Base-by-base conservation (phyloP, 2,797 vertebrate genomes). In the Sebastolobus alascanus region DNA sequence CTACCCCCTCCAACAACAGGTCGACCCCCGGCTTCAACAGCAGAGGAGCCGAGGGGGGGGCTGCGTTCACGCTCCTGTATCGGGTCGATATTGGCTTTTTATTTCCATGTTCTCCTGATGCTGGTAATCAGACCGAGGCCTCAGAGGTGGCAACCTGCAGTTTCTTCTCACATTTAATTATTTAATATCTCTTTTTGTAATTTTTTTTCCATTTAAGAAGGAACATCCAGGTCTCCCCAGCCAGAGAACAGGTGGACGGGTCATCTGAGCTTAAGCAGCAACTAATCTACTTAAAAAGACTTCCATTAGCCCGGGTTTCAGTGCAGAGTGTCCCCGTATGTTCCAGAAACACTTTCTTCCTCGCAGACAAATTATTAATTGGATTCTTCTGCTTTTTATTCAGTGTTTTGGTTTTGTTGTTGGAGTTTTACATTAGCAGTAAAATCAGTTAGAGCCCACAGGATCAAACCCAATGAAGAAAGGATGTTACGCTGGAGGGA, bases 241-340 rank as follows among this genome's bases (percentile, higher is more conserved):
- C 56, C 29, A n/a, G 73, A 40, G 75, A 54, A 43, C 6, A 73
- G 63, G 80, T 76, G 66, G 43, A 67, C 1, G 64, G 85, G 85
- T 86, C 85, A 82, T 56, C 69, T 63, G 29, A 43, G 66, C 70
- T 29, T 70, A 50, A 79, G 79, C 60, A 40, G 66, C 64, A 37
- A n/a, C 68, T 89, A 84, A 90, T 89, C 86, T 80, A 33, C 71
- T 68, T 68, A 60, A 63, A 13, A 71, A 74, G 70, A 69, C 84
- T 80, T 87, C 68, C 73, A 89, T 84, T 82, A 82, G 73, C 68
- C 60, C 13, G 29, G 13, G 56, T 56, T 56, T 73, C 52, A 20
- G 37, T 2, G 18, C 52, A 14, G 22, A 66, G 52, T 18, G 27
- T 50, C 63, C 52, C 14, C 6, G 55, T 68, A 13, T n/a, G 27